phyloP scores from a whole-genome alignment of 2,888 invertebrate genomes.

The Eupithecia insigniata region DNA sequence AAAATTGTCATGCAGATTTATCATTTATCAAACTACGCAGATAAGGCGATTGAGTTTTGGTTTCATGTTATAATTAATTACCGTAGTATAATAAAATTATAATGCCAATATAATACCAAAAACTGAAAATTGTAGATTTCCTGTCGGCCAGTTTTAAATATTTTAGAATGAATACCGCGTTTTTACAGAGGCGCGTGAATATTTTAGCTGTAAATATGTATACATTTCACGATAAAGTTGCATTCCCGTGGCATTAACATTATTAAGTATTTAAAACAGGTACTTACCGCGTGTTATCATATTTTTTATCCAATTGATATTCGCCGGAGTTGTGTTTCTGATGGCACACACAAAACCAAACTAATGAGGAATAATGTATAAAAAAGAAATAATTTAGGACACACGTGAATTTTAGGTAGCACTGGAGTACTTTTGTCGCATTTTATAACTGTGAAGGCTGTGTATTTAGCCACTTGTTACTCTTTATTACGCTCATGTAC shows the following conservation, averaged over 20 bases:
- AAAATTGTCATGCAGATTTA: constrained; percentile 7
- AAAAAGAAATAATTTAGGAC: neutral
- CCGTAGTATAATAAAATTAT: too few species aligned
- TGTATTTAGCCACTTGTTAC: too few species aligned
- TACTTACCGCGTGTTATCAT: constrained; percentile 5
- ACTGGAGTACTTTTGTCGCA: neutral
- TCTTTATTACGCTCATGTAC: too few species aligned
- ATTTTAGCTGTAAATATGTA: constrained; percentile 8
- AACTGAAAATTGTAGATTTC: neutral
- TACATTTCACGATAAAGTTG: neutral
- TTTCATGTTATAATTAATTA: constrained; percentile 11
- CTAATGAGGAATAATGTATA: too few species aligned
- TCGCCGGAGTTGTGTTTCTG: constrained; percentile 2
- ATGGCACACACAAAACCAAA: constrained; percentile 9
- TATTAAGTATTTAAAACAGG: constrained; percentile 5
- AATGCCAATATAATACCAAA: too few species aligned
- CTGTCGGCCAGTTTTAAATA: constrained; percentile 6
- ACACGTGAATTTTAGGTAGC: neutral
- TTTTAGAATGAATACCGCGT: constrained; percentile 1
- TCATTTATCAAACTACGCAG: constrained; percentile 4
- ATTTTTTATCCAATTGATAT: neutral
- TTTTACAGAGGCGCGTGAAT: constrained; percentile 5
- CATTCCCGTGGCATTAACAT: neutral
- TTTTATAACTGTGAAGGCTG: neutral
- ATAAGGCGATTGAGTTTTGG: neutral